Base-by-base conservation (phyloP, 1,140 invertebrate genomes). In the Scylla paramamosain region DNA sequence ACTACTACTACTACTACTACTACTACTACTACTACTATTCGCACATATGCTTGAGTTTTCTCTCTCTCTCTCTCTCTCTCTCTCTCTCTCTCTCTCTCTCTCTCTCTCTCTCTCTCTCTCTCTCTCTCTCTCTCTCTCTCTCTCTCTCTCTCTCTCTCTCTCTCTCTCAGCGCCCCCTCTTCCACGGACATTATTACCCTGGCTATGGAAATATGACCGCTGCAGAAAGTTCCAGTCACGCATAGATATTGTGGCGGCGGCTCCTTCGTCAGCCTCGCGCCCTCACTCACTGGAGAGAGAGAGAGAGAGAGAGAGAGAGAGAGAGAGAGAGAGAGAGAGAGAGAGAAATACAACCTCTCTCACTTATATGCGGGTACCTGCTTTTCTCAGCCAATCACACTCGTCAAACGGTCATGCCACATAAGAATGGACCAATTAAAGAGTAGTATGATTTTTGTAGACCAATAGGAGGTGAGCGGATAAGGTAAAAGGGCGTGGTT, bases 271-370 rank as follows among this genome's bases (percentile, higher is more conserved):
- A 77, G 67, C 67, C 12, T 20, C 10, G 52, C 52, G 1, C 52
- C 52, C 52, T 59, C 52, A 59, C 52, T 59, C 52, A 59, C 20
- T 59, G 25, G 25, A 77, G 67, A 77, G 67, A n/a, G 67, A 77
- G 67, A n/a, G 67, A n/a, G 20, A 77, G 67, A n/a, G 67, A 77
- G 67, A n/a, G 67, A 77, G 67, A 77, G 67, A 77, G n/a, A 77
- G 67, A n/a, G 67, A n/a, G 67, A n/a, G 67, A 77, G 67, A 77
- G 67, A n/a, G n/a, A 77, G 67, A n/a, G 67, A n/a, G 67, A 77
- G 67, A n/a, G n/a, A 77, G 67, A n/a, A 20, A 59, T 6, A 39
- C 39, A 39, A 39, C 39, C 39, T 39, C 39, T 2, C 39, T 2
- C 6, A 39, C 6, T 39, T 6, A 1, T 1, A 39, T 39, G 39